Conservation (phyloP, 2,797 vertebrate species). For the Ctenopoma kingsleyae region DNA sequence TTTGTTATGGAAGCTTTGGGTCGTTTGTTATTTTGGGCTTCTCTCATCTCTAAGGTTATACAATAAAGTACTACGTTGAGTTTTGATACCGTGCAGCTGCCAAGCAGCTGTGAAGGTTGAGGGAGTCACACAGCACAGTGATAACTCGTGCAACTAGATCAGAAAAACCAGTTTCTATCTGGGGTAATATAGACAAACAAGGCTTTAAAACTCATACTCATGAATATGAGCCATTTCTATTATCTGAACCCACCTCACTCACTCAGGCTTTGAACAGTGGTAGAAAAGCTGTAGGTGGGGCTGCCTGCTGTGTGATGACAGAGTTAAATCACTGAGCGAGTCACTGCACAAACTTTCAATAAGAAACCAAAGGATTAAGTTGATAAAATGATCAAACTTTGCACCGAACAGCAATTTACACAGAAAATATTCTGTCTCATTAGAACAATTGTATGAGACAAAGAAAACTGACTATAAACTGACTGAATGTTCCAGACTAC, state of each 20-base stretch:
- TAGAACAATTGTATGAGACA: background rate
- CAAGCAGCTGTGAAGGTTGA: background rate
- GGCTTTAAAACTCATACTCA: background rate
- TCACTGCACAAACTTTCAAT: background rate
- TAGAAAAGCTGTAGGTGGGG: constrained; percentile 11
- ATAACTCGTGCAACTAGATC: background rate
- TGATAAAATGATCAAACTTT: constrained; percentile 13
- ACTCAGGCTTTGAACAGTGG: constrained; percentile 15
- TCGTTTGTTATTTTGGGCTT: background rate
- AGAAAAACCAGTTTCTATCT: background rate
- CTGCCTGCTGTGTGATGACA: background rate
- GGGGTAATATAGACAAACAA: background rate
- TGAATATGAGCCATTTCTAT: background rate
- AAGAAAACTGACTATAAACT: background rate
- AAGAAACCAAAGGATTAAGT: background rate
- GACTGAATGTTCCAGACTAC: background rate
- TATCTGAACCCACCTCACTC: background rate
- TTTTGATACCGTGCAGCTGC: background rate
- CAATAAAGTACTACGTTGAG: constrained; percentile 4
- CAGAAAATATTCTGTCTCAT: background rate
- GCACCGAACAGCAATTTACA: background rate
- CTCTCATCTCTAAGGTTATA: background rate
- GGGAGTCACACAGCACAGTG: background rate
- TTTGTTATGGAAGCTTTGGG: background rate
- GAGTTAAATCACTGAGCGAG: background rate